Percentiles rank a stretch among this genome's conserved stretches.
Conservation (phyloP, 1,140 invertebrate genomes). For the Mesaphorura yosii region DNA sequence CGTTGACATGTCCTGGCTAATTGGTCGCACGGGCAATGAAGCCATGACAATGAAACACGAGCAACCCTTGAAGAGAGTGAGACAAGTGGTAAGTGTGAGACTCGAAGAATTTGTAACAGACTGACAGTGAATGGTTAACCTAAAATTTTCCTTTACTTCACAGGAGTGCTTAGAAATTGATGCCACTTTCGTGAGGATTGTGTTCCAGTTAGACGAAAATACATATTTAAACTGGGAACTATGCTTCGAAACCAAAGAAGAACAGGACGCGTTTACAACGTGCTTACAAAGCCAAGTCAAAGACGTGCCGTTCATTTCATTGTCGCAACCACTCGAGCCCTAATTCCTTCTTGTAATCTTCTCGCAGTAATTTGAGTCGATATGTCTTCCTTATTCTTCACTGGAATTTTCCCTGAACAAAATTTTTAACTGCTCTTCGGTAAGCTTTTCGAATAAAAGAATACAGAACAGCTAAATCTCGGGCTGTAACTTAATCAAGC, state of each 20-base stretch:
- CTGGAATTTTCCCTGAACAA: no score
- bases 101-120: not conserved
- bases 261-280: slow-evolving; percentile 14
- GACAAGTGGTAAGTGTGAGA: slow-evolving; percentile 24
- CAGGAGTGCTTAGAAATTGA: slow-evolving; percentile 25
- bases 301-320: slow-evolving; percentile 20
- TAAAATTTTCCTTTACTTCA: slow-evolving; percentile 1
- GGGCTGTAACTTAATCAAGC: no score
- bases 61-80: slow-evolving; percentile 7
- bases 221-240: slow-evolving; percentile 19
- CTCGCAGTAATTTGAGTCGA: no score
- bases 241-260: slow-evolving; percentile 22
- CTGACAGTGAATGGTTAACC: not conserved
- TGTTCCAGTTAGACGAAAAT: slow-evolving; percentile 15
- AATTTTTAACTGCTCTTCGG: no score
- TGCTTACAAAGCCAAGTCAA: slow-evolving; percentile 9
- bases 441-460: no score
- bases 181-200: slow-evolving; percentile 15
- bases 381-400: no score
- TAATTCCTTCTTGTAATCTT: slow-evolving; percentile 3
- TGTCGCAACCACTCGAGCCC: slow-evolving; percentile 20
- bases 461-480: no score
- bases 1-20: slow-evolving; percentile 22
- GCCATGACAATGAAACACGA: slow-evolving; percentile 11
- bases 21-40: not conserved